A percentile compares a stretch with the other conserved stretches of the same genome.
Conservation (phyloP, 2,113 vertebrate species). For the Xenopus tropicalis region DNA sequence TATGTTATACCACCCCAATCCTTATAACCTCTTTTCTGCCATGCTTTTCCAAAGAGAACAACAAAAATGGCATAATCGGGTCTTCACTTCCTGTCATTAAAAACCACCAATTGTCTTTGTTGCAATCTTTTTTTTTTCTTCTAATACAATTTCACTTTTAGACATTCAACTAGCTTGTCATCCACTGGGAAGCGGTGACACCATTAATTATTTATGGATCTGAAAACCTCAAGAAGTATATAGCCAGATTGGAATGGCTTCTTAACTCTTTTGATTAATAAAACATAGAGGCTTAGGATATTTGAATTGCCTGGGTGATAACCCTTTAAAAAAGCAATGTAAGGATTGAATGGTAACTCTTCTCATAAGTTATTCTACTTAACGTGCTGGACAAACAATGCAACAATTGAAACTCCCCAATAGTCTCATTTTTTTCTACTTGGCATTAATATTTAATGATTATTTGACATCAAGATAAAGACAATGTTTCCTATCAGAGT, state of each 20-base stretch:
- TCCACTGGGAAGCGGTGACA: slow-evolving; percentile 66
- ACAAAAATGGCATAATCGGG: slow-evolving; percentile 48
- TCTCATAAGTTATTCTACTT: slow-evolving; percentile 60
- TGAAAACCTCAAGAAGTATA: slow-evolving; percentile 68
- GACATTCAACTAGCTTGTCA: slow-evolving; percentile 60
- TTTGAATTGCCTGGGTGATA: slow-evolving; percentile 62
- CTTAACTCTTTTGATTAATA: slow-evolving; percentile 76
- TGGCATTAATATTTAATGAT: slow-evolving; percentile 68
- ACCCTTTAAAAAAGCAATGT: slow-evolving; percentile 61
- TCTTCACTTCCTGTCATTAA: slow-evolving; percentile 60
- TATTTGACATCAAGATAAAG: slow-evolving; percentile 48
- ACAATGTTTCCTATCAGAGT: slow-evolving; percentile 25
- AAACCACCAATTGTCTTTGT: slow-evolving; percentile 46
- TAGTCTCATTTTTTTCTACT: slow-evolving; percentile 51
- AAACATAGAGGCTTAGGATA: slow-evolving; percentile 60
- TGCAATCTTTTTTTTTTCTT: slow-evolving; percentile 39
- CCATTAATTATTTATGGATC: slow-evolving; percentile 73
- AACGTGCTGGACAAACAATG: slow-evolving; percentile 57
- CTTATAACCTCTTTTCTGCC: no score
- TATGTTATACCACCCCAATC: no score
- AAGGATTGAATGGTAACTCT: slow-evolving; percentile 58
- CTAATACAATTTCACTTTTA: slow-evolving; percentile 64
- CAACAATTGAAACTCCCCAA: slow-evolving; percentile 52
- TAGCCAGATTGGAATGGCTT: slow-evolving; percentile 75
- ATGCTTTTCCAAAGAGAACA: slow-evolving; percentile 14